Conservation (phyloP, 1,140 invertebrate genomes). For the Rhopalosiphum padi region DNA sequence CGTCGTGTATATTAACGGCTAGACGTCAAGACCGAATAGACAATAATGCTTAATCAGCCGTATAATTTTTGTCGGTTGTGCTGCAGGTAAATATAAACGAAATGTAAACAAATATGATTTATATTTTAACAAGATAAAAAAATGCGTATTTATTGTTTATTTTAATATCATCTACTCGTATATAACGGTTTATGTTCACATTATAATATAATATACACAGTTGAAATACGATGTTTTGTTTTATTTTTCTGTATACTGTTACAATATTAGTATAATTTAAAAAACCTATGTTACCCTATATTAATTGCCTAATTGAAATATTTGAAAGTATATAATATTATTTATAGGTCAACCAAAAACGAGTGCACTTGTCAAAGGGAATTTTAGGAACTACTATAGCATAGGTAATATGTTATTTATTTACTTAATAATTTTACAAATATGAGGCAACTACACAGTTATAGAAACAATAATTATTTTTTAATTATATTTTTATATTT, state of each 20-base stretch:
- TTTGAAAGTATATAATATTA: neutral
- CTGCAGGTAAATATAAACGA: neutral
- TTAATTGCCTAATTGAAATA: neutral
- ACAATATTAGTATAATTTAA: neutral
- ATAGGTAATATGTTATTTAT: too few relatives aligned
- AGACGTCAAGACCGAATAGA: constrained; percentile 33
- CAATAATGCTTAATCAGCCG: constrained; percentile 29
- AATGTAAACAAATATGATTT: constrained; percentile 26
- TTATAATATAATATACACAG: neutral
- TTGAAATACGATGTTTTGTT: neutral
- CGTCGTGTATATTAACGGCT: constrained; percentile 8
- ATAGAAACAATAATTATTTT: neutral
- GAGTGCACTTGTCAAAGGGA: neutral
- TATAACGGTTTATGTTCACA: neutral
- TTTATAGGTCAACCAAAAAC: neutral
- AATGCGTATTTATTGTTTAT: neutral
- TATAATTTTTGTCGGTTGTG: neutral
- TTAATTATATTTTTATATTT: neutral
- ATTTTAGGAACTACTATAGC: too few relatives aligned
- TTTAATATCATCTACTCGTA: neutral
- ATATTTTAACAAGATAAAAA: neutral
- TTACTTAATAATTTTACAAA: too few relatives aligned
- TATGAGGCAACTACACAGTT: too few relatives aligned
- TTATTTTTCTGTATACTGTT: neutral
- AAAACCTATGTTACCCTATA: neutral